Evolutionary conservation across 2,797 vertebrate genomes (phyloP), one percentile per base, ranked within the genome.

Genomic region (Pipistrellus kuhlii): DNA sequence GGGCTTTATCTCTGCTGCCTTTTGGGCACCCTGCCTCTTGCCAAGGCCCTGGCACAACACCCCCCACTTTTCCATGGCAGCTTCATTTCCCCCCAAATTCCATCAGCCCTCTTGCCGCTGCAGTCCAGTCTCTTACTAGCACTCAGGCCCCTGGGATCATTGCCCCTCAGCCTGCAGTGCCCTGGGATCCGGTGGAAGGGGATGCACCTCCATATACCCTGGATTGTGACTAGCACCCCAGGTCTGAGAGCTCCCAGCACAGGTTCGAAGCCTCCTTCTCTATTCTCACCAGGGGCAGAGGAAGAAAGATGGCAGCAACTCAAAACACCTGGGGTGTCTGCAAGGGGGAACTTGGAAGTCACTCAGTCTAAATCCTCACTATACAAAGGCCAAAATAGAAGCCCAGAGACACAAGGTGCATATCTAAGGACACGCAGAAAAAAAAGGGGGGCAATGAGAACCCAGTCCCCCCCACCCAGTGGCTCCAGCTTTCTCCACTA

Each of bases 1-100:
- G 68, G 88, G 83, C 46, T 95, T 97, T 97, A 97, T 97, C 96
- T 96, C 80, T 72, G 62, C 83, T 3, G 83, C 95, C 90, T 97
- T 96, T 95, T 96, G 95, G 88, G 90, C 68, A 81, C 66, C 69
- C 78, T 82, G 94, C 76, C 91, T 94, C 92, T 91, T 91, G 92
- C 95, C 94, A 91, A 93, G 80, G 84, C 82, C 73, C 64, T 66
- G 44, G 64, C 66, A 82, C 84, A 75, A 48, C 11, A 21, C 51
- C 55, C 10, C 38, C 57, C 27, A 46, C 38, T 90, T 88, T 90
- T 88, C 90, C 72, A 64, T 9, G n/a, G 85, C 32, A 66, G 64
- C 25, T 72, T 64, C 62, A 51, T n/a, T 69, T 23, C 83, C 73
- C 62, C 48, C 32, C 15, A 38, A 53, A 57, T 84, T 81, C 80